A percentile compares a stretch with the other conserved stretches of the same genome.
Evolutionary conservation across 2,113 vertebrate species (phyloP).

Genomic region (Chaetodon auriga): DNA sequence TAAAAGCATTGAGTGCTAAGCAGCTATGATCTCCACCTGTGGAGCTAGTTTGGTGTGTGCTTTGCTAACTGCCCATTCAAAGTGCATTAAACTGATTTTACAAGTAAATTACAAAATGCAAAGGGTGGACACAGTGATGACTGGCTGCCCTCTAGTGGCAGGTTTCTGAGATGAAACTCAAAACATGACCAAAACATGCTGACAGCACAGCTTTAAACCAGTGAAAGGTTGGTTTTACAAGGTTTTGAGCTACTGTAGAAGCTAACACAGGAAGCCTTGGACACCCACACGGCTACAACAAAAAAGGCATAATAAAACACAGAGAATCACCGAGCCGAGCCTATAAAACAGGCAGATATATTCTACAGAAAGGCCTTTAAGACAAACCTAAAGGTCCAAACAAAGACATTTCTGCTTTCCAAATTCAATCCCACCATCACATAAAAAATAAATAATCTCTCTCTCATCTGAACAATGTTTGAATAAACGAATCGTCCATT

Average conservation of each 20-base stretch:
- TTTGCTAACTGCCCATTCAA: not conserved
- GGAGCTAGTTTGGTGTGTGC: not conserved
- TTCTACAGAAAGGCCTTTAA: not conserved
- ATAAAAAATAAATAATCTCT: too few species aligned
- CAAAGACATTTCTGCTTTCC: not conserved
- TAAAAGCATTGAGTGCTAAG: not conserved
- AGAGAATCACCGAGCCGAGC: not conserved
- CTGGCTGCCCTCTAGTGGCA: conserved; percentile 74
- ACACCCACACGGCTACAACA: not conserved
- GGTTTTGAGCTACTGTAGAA: not conserved
- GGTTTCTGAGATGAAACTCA: not conserved
- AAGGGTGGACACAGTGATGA: not conserved
- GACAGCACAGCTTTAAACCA: not conserved
- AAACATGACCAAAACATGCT: not conserved
- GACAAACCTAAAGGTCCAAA: not conserved
- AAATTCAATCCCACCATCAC: not conserved
- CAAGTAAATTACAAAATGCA: not conserved
- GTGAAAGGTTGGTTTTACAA: not conserved
- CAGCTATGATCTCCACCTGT: not conserved
- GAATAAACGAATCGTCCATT: too few species aligned
- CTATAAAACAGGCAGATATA: not conserved
- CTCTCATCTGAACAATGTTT: too few species aligned
- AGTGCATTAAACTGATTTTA: conserved; percentile 6
- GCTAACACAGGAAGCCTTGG: not conserved
- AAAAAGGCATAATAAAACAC: not conserved